Percentiles rank a stretch among this genome's conserved stretches.
Conservation (phyloP, 2,113 vertebrate genomes). For the Eulacestoma nigropectus region DNA sequence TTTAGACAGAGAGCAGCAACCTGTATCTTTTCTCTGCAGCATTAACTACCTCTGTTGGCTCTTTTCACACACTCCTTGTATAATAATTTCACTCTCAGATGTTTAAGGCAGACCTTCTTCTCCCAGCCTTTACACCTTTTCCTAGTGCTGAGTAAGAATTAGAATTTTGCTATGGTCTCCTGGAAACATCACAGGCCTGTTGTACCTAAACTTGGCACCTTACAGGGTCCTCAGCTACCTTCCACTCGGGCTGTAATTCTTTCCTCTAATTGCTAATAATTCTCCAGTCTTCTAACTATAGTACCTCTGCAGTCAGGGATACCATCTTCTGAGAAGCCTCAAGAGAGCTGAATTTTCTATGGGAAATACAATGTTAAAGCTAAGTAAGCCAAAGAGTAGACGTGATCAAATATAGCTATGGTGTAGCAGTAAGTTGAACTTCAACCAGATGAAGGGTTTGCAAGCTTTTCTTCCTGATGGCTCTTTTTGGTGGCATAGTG, state of each 20-base stretch:
- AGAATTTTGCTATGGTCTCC: background rate
- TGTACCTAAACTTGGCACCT: background rate
- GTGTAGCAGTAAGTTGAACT: background rate
- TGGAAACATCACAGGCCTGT: background rate
- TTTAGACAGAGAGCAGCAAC: background rate
- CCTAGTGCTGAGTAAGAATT: background rate
- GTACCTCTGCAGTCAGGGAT: background rate
- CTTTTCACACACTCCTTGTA: background rate
- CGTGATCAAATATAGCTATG: background rate
- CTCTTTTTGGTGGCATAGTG: background rate
- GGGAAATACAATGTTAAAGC: background rate
- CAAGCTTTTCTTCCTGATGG: background rate
- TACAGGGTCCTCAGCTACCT: background rate
- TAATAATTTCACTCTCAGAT: background rate
- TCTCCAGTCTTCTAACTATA: background rate
- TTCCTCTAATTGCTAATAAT: background rate
- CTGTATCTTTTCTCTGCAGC: background rate
- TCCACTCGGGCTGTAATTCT: background rate
- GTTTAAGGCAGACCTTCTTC: background rate
- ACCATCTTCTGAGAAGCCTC: background rate
- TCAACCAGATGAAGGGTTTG: background rate
- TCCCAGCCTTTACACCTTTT: background rate
- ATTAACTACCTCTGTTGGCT: background rate
- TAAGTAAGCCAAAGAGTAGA: background rate
- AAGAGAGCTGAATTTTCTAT: background rate